Base-by-base conservation (phyloP, 1,140 invertebrate species). In the Octopus sinensis region DNA sequence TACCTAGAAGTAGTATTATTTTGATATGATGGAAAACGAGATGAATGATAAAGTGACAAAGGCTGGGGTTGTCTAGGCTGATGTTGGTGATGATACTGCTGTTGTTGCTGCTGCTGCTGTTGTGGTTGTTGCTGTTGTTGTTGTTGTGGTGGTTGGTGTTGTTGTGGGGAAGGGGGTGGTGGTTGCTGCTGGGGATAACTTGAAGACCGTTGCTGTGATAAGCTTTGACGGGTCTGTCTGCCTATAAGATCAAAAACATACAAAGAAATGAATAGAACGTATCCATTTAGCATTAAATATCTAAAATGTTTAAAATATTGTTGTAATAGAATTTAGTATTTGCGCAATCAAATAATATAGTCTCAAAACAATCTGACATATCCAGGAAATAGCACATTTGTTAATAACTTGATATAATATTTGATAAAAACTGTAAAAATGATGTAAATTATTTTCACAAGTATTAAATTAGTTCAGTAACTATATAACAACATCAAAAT, bases 1-100 rank as follows among this genome's bases (percentile, higher is more conserved):
- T 79, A 84, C 83, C 79, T 80, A n/a, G 79, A 79, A 23, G 81
- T 76, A 80, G 79, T 79, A 54, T 52, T 79, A 54, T 79, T 79
- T 68, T 79, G 79, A 53, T 84, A 54, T 84, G 81, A 73, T 81
- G 80, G 30, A 54, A 43, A 79, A 53, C 73, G 77, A n/a, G 79
- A 53, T 79, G 81, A 51, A 23, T 77, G 76, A 77, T 77, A 77
- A 51, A 53, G 30, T 53, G 76, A 53, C 76, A 77, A 43, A 51
- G 30, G 76, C 30, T 77, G 76, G 4, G 17, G 68, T 73, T 84
- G 81, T 78, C 79, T 13, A 6, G 78, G 30, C 68, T 54, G 81
- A n/a, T 75, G 77, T 52, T 68, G 62, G 75, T 73, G 17, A n/a
- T 23, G 76, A 6, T 77, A 43, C 30, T 51, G 30, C 43, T 51